phyloP scores from a whole-genome alignment of 2,113 vertebrate species.

The Thermophis baileyi region DNA sequence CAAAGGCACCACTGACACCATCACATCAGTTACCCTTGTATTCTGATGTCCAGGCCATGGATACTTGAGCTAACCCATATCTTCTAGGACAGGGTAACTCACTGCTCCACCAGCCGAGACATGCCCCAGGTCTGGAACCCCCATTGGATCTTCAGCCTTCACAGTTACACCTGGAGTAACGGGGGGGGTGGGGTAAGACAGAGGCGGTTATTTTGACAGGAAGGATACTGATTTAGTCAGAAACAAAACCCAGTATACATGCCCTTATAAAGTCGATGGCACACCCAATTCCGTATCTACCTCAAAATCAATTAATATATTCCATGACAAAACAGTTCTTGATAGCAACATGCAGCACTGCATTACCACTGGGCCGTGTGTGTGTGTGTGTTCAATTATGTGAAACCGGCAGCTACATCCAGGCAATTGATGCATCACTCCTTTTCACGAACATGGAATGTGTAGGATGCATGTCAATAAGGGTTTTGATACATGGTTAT shows the following conservation, averaged over 20 bases:
- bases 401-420: not conserved
- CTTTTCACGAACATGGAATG: not conserved
- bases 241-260: not conserved
- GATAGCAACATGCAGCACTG: not conserved
- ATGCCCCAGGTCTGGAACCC: slow-evolving; percentile 38
- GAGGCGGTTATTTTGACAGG: not conserved
- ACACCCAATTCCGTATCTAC: not conserved
- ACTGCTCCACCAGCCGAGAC: slow-evolving; percentile 37
- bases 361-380: not conserved
- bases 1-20: not conserved
- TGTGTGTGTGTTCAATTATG: not conserved
- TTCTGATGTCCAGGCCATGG: slow-evolving; percentile 39
- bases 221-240: not conserved
- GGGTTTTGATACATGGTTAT: not conserved
- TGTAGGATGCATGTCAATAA: not conserved
- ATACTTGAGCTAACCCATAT: slow-evolving; percentile 12
- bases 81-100: slow-evolving; percentile 30
- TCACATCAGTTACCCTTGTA: slow-evolving; percentile 37
- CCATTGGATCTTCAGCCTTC: slow-evolving; percentile 47
- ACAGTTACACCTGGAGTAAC: slow-evolving; percentile 66
- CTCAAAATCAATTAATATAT: not conserved
- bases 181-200: slow-evolving; percentile 22
- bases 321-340: not conserved
- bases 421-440: not conserved
- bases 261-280: not conserved